Evolutionary conservation across 2,888 invertebrate genomes (phyloP).

Genomic region (Leistus spinibarbis): DNA sequence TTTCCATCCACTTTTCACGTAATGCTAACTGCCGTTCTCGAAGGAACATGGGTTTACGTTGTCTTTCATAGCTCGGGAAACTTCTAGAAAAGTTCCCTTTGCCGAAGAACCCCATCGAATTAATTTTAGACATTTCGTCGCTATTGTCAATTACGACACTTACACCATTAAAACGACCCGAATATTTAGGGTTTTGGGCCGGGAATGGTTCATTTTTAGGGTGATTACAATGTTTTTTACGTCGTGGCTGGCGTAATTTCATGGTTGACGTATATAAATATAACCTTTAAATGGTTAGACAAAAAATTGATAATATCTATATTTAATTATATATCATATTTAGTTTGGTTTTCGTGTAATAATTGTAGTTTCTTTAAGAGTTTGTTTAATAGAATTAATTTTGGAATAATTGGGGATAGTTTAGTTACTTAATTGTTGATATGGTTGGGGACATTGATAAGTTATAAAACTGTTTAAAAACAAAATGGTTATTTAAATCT

Average conservation of each 20-base stretch:
- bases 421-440: background rate
- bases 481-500: too few relatives aligned
- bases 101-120: conserved; percentile 78
- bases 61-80: conserved; percentile 52
- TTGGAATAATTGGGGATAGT: too few relatives aligned
- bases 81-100: conserved; percentile 63
- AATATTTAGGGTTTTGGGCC: conserved; percentile 57
- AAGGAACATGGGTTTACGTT: conserved; percentile 59
- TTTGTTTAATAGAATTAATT: too few relatives aligned
- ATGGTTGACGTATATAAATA: conserved; percentile 5
- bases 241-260: conserved; percentile 21
- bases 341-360: too few relatives aligned
- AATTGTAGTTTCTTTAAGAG: too few relatives aligned
- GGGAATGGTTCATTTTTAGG: conserved; percentile 21
- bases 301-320: too few relatives aligned
- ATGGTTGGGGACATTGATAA: background rate
- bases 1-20: conserved; percentile 63
- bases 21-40: conserved; percentile 66
- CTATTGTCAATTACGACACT: conserved; percentile 67
- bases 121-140: conserved; percentile 65
- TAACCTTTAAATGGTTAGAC: background rate
- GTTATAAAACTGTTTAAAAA: background rate
- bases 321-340: too few relatives aligned
- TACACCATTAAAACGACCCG: conserved; percentile 71
- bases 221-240: conserved; percentile 28